Base-by-base conservation (phyloP, 37 sponge, comb jelly and placozoan species). In the Geodia barretti region DNA sequence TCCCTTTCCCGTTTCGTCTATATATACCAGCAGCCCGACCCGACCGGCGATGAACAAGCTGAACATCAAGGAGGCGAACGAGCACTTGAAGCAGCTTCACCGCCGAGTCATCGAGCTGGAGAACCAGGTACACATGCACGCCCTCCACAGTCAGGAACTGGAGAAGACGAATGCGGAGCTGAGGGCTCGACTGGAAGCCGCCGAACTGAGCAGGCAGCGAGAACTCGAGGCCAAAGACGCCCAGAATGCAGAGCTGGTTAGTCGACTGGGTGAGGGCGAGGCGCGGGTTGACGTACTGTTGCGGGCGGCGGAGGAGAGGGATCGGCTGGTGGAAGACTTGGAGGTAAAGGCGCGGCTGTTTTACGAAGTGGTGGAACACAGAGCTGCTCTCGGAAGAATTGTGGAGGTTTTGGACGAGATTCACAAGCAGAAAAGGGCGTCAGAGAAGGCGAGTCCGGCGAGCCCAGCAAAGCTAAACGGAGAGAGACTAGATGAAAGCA, bases 31-130 rank as follows among this genome's bases (percentile, higher is more conserved):
- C n/a, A n/a, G n/a, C n/a, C n/a, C n/a, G n/a, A n/a, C n/a, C n/a
- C n/a, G n/a, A n/a, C n/a, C n/a, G n/a, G n/a, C n/a, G n/a, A 79
- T 78, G 32, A 92, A 26, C 41, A 70, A 72, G 65, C 33, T 71
- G 37, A 90, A 72, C 68, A 92, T 92, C 68, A 71, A 84, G 60
- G 93, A 92, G 83, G 93, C 93, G 0, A 92, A 92, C 70, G 79
- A 84, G 35, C 93, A 92, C 75, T 40, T 92, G 20, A 84, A 88
- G 68, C 80, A 88, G 77, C 70, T 92, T 11, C 86, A 92, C 75
- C 71, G 84, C 70, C 62, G 71, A 24, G 85, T 92, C 5, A 76
- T 37, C 33, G 93, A 92, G 43, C 79, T 92, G 68, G 93, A 92
- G 62, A 92, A 74, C 77, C 79, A 92, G 77, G 29, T 92, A 19